Base-by-base conservation (phyloP, 2,797 vertebrate species). In the Chiloscyllium punctatum region DNA sequence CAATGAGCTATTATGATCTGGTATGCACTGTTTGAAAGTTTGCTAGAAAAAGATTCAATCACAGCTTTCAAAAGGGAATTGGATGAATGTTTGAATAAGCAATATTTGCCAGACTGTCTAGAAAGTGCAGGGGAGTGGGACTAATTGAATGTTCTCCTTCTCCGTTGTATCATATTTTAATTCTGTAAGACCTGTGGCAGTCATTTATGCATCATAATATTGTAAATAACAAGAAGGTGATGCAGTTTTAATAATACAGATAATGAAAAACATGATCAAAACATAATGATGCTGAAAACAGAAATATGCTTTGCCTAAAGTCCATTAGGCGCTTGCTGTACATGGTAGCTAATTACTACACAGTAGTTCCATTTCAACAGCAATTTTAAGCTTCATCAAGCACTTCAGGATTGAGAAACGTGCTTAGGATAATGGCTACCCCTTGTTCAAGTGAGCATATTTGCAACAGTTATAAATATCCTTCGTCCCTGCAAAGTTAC, bases 211-310 rank as follows among this genome's bases (percentile, higher is more conserved):
- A 7, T 68, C n/a, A 7, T 21, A 92, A n/a, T 33, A 92, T n/a
- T 92, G 53, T 33, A 13, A 42, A 69, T 92, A 92, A 69, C 66
- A 92, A 92, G 37, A 69, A 91, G 62, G 18, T 92, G 33, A 68
- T 92, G 57, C 62, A 37, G n/a, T 42, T 92, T 66, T 68, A 92
- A 42, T 92, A 42, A 69, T 69, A 69, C 66, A 69, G 62, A 42
- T 92, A 69, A 66, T 92, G 82, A 69, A 68, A 69, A 92, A 68
- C 21, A 68, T 68, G n/a, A 37, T 37, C 90, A 92, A 68, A 92
- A 69, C n/a, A 68, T 92, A 3, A 25, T 42, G n/a, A 69, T 42
- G 37, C n/a, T 25, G 62, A 42, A 92, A 92, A 92, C 62, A 92
- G 66, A 92, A 42, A 68, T 69, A 42, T 69, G n/a, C 18, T 37